These are phyloP conservation scores for pig (Sus scrofa) DNA, from an alignment of 2,113 vertebrate species.

Conservation along the genomic window DNA sequence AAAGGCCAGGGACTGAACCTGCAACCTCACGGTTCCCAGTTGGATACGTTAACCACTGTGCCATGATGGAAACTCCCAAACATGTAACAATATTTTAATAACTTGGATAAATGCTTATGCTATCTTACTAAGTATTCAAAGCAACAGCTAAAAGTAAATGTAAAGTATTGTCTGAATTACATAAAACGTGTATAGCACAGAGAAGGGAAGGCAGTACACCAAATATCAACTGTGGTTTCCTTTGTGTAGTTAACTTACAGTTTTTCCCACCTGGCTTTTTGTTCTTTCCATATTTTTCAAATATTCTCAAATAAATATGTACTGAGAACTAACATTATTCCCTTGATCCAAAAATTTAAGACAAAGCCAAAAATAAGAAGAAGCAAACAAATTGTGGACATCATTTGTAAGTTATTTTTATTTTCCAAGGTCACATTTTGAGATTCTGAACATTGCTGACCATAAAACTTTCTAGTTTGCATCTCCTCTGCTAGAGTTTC, in stretches of 20 bases:
- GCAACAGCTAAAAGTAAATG: neutral
- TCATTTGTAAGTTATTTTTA: constrained; percentile 37
- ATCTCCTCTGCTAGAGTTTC: neutral
- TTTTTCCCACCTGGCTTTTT: constrained; percentile 16
- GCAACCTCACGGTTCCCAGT: too few relatives aligned
- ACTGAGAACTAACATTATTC: neutral
- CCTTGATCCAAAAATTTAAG: constrained; percentile 10
- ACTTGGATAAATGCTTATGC: neutral
- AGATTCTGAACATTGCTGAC: neutral
- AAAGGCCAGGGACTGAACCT: too few relatives aligned
- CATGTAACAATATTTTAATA: neutral
- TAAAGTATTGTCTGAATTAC: constrained; percentile 3
- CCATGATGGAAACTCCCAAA: too few relatives aligned
- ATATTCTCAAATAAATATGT: constrained; percentile 27
- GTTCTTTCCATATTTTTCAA: constrained; percentile 27
- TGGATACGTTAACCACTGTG: too few relatives aligned
- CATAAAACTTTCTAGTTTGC: neutral
- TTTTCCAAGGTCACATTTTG: constrained; percentile 2
- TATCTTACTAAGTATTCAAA: constrained; percentile 36
- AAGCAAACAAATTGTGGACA: neutral
- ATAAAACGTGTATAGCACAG: constrained; percentile 8
- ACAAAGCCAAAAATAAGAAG: neutral
- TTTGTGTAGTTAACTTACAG: neutral
- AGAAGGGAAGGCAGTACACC: neutral
- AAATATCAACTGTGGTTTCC: constrained; percentile 20